phyloP scores from a whole-genome alignment of 2,888 invertebrate species.

The Marasmarcha lunaedactyla region DNA sequence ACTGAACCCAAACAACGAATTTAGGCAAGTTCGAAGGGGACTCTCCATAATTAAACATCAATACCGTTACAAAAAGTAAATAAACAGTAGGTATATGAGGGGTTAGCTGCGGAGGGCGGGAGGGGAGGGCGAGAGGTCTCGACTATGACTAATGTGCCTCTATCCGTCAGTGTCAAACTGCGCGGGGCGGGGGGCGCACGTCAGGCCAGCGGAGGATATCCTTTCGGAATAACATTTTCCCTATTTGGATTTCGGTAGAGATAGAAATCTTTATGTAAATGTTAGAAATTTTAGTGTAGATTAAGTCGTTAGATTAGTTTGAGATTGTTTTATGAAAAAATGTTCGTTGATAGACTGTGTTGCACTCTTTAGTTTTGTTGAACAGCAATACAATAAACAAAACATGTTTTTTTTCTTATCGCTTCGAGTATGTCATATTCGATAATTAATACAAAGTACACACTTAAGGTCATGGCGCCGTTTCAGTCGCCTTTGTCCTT shows the following conservation, averaged over 20 bases:
- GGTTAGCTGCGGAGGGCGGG: slow-evolving; percentile 47
- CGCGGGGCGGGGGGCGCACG: slow-evolving; percentile 50
- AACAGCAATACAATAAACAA: no score
- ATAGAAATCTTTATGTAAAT: slow-evolving; percentile 62
- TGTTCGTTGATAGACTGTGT: slow-evolving; percentile 1
- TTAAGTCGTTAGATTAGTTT: slow-evolving; percentile 8
- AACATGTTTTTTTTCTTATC: no score
- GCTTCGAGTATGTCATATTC: no score
- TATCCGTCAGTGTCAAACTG: slow-evolving; percentile 77
- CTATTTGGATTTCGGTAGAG: slow-evolving; percentile 31
- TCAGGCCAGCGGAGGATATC: slow-evolving; percentile 51
- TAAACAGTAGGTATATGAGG: slow-evolving; percentile 61
- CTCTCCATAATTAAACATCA: slow-evolving; percentile 69
- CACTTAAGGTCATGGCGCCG: no score
- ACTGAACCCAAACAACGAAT: no score
- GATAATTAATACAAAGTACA: no score
- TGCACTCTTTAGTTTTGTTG: background rate
- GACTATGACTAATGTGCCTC: slow-evolving; percentile 78
- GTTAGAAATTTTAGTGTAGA: slow-evolving; percentile 18
- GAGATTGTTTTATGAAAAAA: slow-evolving; percentile 5
- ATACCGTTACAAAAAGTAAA: slow-evolving; percentile 70
- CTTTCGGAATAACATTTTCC: slow-evolving; percentile 62
- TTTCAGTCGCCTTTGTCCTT: no score
- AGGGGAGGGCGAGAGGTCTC: slow-evolving; percentile 42
- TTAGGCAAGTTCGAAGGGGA: slow-evolving; percentile 35